These are phyloP conservation scores for Coluber constrictor DNA, from an alignment of 2,797 vertebrate species.

Conservation along the genomic window DNA sequence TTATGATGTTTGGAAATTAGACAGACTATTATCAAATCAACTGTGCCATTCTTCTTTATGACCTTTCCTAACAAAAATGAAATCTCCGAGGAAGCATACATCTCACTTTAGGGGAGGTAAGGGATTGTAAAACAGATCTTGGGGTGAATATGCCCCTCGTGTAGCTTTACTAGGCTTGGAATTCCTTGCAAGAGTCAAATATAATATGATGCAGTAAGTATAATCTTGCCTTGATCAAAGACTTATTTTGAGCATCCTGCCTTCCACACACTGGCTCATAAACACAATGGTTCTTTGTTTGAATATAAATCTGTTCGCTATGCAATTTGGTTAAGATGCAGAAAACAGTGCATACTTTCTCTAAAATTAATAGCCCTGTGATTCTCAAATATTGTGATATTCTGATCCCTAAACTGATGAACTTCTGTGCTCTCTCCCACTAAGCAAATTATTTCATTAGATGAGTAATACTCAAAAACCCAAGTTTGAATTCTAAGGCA, in stretches of 20 bases:
- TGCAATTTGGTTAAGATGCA: not conserved
- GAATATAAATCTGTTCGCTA: not conserved
- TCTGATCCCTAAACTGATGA: not conserved
- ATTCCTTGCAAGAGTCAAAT: not conserved
- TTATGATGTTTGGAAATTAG: not conserved
- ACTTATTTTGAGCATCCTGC: not conserved
- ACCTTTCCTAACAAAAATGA: not conserved
- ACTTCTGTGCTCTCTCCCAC: not conserved
- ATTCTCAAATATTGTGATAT: not conserved
- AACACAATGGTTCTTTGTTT: not conserved
- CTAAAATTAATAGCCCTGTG: not conserved
- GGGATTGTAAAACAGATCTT: not conserved
- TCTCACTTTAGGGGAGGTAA: not conserved
- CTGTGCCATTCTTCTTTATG: not conserved
- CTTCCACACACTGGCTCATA: not conserved
- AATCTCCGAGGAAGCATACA: not conserved
- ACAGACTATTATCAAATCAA: not conserved
- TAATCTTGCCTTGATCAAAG: not conserved
- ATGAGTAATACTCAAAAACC: not conserved
- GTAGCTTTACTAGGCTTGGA: not conserved
- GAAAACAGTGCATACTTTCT: not conserved
- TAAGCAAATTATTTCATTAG: not conserved
- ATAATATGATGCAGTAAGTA: not conserved
- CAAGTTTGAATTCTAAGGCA: not conserved
- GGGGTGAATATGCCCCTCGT: not conserved